These are phyloP conservation scores for Drosophila melanogaster DNA, from an alignment of 1,140 invertebrate species.

Conservation along the genomic window DNA sequence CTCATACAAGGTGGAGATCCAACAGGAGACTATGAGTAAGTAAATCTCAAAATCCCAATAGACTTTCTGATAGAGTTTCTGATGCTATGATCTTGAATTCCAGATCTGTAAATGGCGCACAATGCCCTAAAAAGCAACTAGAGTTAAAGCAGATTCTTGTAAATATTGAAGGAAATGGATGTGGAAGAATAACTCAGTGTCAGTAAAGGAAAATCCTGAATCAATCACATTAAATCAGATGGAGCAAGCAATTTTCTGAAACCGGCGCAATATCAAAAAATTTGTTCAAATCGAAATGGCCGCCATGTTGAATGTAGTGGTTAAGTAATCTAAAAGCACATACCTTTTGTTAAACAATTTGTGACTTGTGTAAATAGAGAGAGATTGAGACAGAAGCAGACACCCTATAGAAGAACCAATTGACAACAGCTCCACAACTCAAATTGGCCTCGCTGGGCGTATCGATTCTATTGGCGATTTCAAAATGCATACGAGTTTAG, in stretches of 20 bases:
- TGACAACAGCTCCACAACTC: conserved; percentile 43
- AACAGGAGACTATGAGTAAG: conserved; percentile 95
- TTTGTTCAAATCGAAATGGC: conserved; percentile 41
- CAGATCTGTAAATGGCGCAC: conserved; percentile 79
- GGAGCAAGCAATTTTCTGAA: conserved; percentile 29
- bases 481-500: conserved; percentile 71
- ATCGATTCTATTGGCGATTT: conserved; percentile 67
- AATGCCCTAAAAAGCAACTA: conserved; percentile 49
- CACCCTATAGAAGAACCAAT: conserved; percentile 54
- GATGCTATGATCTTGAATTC: conserved; percentile 11
- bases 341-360: conserved; percentile 72
- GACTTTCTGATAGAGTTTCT: too few species aligned
- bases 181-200: conserved; percentile 70
- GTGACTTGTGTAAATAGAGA: conserved; percentile 75
- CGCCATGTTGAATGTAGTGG: conserved; percentile 78
- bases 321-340: conserved; percentile 63
- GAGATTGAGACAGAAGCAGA: conserved; percentile 53
- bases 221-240: conserved; percentile 28
- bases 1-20: conserved; percentile 96
- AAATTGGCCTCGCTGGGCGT: conserved; percentile 51
- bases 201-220: conserved; percentile 40
- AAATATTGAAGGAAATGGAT: conserved; percentile 53
- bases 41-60: background rate
- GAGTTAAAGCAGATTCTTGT: conserved; percentile 70
- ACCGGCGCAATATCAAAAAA: conserved; percentile 56